Evolutionary conservation across 2,888 invertebrate genomes (phyloP).

Genomic region (Hyposoter dolosus): DNA sequence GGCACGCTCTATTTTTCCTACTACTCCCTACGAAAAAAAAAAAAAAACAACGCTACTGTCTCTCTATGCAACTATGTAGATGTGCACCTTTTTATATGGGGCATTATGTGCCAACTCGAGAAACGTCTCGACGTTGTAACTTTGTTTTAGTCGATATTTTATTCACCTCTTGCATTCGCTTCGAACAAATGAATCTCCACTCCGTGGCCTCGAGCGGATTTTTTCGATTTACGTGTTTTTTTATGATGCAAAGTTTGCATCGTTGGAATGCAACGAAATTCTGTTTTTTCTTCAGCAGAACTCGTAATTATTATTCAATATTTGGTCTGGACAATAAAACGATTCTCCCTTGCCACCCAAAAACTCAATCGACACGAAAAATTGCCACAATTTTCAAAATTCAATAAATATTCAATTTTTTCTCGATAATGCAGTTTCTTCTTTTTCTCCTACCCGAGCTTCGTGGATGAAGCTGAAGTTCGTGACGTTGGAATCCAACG

Average conservation of each 20-base stretch:
- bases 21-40: slow-evolving; percentile 53
- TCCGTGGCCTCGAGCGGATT: not conserved
- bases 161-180: not conserved
- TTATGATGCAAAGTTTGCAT: too few species aligned
- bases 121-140: not conserved
- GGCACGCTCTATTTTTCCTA: slow-evolving; percentile 66
- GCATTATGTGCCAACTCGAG: slow-evolving; percentile 34
- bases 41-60: slow-evolving; percentile 46
- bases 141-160: not conserved
- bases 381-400: too few species aligned
- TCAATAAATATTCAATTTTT: too few species aligned
- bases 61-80: slow-evolving; percentile 14
- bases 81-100: slow-evolving; percentile 20
- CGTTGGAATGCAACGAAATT: too few species aligned
- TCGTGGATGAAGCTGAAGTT: too few species aligned
- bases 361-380: too few species aligned
- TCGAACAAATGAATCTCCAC: not conserved
- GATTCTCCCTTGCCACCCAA: too few species aligned
- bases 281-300: too few species aligned
- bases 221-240: not conserved
- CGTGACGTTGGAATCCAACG: too few species aligned
- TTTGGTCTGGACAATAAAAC: too few species aligned
- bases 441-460: not conserved
- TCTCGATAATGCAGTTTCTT: slow-evolving; percentile 11
- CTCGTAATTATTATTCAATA: too few species aligned